A percentile compares a stretch with the other conserved stretches of the same genome.
phyloP scores from a whole-genome alignment of 92 coral and sea anemone genomes.

The Porites evermanni region DNA sequence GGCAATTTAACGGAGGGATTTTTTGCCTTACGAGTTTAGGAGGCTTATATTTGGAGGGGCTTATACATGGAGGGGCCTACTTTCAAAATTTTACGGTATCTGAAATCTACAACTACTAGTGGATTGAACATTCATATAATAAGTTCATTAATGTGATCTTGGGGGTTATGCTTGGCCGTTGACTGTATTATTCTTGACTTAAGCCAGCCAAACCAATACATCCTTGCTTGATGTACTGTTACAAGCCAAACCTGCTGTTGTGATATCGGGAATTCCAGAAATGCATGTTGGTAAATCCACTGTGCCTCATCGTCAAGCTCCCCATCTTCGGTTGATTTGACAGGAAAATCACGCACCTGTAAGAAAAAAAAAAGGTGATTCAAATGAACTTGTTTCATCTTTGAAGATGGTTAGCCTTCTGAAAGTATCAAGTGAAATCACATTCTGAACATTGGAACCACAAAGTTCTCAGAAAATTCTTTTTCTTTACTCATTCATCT shows the following conservation, averaged over 20 bases:
- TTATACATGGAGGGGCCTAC: too few relatives aligned
- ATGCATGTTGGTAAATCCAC: conserved; percentile 94
- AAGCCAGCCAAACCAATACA: not conserved
- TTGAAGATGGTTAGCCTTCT: not conserved
- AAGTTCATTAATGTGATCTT: too few relatives aligned
- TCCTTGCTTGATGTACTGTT: not conserved
- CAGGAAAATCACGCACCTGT: conserved; percentile 87
- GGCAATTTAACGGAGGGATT: too few relatives aligned
- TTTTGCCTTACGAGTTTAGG: too few relatives aligned
- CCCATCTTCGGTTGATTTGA: conserved; percentile 92
- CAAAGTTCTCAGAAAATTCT: too few relatives aligned
- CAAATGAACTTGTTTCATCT: not conserved
- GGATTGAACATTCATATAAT: too few relatives aligned
- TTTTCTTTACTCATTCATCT: too few relatives aligned
- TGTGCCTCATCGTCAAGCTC: conserved; percentile 98
- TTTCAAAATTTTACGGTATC: too few relatives aligned
- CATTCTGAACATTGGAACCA: too few relatives aligned
- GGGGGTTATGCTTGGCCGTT: too few relatives aligned
- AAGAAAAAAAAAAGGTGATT: not conserved
- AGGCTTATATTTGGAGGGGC: too few relatives aligned
- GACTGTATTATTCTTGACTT: not conserved
- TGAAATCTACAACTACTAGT: too few relatives aligned
- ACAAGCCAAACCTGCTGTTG: conserved; percentile 61
- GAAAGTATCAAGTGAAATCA: not conserved
- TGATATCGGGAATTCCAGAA: conserved; percentile 87